Base-by-base conservation (phyloP, 2,888 invertebrate genomes). In the Standfussiana lucernea region DNA sequence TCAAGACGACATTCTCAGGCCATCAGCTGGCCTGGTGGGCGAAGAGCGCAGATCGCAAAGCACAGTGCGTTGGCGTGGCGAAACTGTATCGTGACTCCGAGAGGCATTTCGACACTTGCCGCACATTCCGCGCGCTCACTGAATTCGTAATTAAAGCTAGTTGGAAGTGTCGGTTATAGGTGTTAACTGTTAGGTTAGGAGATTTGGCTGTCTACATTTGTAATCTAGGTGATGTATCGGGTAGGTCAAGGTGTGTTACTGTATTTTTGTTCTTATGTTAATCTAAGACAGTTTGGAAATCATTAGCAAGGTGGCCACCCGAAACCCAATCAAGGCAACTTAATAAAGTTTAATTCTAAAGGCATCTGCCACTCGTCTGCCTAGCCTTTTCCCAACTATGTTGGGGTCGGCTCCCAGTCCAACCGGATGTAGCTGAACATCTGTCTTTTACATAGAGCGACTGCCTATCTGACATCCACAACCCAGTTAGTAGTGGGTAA, bases 1-100 rank as follows among this genome's bases (percentile, higher is more conserved):
- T 37, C 32, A 66, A 56, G 67, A 67, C 82, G 40, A 56, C 73
- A 85, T 65, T 73, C 64, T 45, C 37, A 45, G 32, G 28, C 40
- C 67, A 45, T 74, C 86, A 86, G 83, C 73, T 77, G 69, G 15
- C n/a, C n/a, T 50, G 8, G 82, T 83, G 83, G 83, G 83, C 83
- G 85, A 64, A 21, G 32, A 45, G n/a, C 42, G 35, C 50, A 62
- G 64, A 74, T n/a, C 70, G 53, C 67, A n/a, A 50, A 53, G 42
- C 35, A 40, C 35, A 8, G 64, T 56, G 67, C 53, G 82, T 82
- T 81, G 82, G 82, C 53, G 82, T 85, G 72, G 50, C 73, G 78
- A 82, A 77, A 85, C 82, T 59, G 64, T 61, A 59, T 67, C 61
- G 37, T 61, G 28, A 40, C 64, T 40, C 40, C 40, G 40, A 64